Base-by-base conservation (phyloP, 2,113 vertebrate genomes). In the Actenoides lindsayi region DNA sequence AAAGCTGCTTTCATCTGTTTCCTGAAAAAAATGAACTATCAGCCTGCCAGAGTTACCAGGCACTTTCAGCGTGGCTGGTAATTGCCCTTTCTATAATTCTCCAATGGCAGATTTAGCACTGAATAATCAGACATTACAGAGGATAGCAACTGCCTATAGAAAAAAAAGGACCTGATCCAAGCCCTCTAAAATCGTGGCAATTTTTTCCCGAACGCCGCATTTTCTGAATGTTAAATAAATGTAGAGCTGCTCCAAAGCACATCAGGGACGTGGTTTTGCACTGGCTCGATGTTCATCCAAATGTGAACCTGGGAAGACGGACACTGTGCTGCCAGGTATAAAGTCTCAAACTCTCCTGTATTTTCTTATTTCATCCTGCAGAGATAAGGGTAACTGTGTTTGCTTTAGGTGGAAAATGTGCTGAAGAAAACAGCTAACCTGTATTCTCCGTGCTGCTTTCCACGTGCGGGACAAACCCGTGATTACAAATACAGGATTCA, bases 401-500 rank as follows among this genome's bases (percentile, higher is more conserved):
- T 46, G 83, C 83, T 96, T 91, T 41, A 62, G 54, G 53, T 28
- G 70, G 42, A 59, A 71, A 94, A 89, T 39, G 50, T 94, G 56
- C 87, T 93, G 53, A 88, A 57, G 28, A 20, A 57, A 74, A 16
- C 11, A n/a, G 65, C 14, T 71, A 20, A 62, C 25, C 41, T 90
- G 68, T 83, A 67, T 94, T 93, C 41, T 83, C 65, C 82, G 65
- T 42, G 87, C 94, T 96, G 39, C 41, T 95, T 46, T 78, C 78
- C 64, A 13, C 25, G 54, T 25, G 86, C 4, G 15, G 57, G 83
- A 94, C 84, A 89, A 39, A 59, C 42, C 8, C 2, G 5, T 8
- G 25, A 17, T 2, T 2, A n/a, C 7, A 10, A 76, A 20, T 23
- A 24, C 4, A 44, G 76, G 44, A 46, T 39, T 83, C 31, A 6